Evolutionary conservation across 2,113 vertebrate genomes (phyloP).

Genomic region (Seriola dumerili): DNA sequence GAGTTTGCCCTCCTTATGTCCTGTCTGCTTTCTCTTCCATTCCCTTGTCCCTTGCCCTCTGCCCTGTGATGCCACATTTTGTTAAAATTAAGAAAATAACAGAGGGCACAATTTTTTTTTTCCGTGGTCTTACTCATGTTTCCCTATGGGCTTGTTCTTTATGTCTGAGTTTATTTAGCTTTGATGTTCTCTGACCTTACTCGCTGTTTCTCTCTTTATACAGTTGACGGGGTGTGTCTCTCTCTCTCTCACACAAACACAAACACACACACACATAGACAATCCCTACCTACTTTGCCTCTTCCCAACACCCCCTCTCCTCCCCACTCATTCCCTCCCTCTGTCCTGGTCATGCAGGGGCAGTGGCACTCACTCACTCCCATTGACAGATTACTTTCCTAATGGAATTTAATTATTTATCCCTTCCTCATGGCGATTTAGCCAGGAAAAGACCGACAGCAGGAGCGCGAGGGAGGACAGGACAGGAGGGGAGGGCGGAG

Average conservation of each 20-base stretch:
- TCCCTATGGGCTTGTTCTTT: constrained; percentile 42
- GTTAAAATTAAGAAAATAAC: constrained; percentile 48
- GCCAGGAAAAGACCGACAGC: constrained; percentile 84
- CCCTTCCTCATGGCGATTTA: constrained; percentile 83
- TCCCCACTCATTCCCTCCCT: constrained; percentile 38
- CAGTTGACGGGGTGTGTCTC: constrained; percentile 42
- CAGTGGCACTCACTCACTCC: constrained; percentile 83
- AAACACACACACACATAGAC: neutral
- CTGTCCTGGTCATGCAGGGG: constrained; percentile 63
- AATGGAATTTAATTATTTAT: constrained; percentile 91
- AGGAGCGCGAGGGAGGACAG: constrained; percentile 61
- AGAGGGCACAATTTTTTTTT: constrained; percentile 18
- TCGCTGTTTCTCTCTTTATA: constrained; percentile 30
- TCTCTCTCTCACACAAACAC: neutral
- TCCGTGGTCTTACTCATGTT: constrained; percentile 15
- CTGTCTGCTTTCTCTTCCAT: constrained; percentile 40
- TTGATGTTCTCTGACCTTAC: constrained; percentile 35
- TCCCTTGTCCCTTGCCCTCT: constrained; percentile 18
- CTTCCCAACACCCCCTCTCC: neutral
- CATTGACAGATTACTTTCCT: constrained; percentile 88
- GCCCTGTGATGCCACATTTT: constrained; percentile 50
- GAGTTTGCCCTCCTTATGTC: constrained; percentile 57
- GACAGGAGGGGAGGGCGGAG: constrained; percentile 39
- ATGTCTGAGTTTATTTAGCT: constrained; percentile 42
- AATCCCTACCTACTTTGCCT: constrained; percentile 30